These are phyloP conservation scores for Sylvicapra grimmia DNA, from an alignment of 2,113 vertebrate genomes.

Conservation along the genomic window DNA sequence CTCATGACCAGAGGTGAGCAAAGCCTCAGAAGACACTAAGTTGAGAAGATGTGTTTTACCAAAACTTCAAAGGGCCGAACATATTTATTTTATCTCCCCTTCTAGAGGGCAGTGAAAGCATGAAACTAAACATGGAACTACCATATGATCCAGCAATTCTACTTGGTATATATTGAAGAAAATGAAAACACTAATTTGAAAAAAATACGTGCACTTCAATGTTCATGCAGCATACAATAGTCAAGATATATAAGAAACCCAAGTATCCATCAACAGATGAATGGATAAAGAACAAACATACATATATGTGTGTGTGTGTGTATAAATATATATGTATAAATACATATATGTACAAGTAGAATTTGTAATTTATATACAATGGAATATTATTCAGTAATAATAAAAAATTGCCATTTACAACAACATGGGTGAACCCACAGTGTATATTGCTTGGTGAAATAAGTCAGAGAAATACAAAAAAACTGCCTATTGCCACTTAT, in stretches of 20 bases:
- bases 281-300: not conserved
- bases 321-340: not conserved
- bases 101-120: not conserved
- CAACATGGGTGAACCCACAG: not conserved
- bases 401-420: not conserved
- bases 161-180: not conserved
- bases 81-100: not conserved
- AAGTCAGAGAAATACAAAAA: not conserved
- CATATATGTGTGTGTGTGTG: not conserved
- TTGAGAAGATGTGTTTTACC: not conserved
- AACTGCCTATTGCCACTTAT: not conserved
- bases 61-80: not conserved
- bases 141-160: not conserved
- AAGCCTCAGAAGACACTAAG: not conserved
- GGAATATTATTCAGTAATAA: not conserved
- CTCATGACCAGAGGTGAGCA: not conserved
- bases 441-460: not conserved
- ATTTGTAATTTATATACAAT: not conserved
- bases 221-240: not conserved
- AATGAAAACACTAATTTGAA: not conserved
- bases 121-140: not conserved
- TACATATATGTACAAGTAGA: not conserved
- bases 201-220: not conserved
- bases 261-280: not conserved
- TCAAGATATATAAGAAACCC: not conserved